Evolutionary conservation across 2,797 vertebrate genomes (phyloP).

Genomic region (Lateolabrax maculatus): DNA sequence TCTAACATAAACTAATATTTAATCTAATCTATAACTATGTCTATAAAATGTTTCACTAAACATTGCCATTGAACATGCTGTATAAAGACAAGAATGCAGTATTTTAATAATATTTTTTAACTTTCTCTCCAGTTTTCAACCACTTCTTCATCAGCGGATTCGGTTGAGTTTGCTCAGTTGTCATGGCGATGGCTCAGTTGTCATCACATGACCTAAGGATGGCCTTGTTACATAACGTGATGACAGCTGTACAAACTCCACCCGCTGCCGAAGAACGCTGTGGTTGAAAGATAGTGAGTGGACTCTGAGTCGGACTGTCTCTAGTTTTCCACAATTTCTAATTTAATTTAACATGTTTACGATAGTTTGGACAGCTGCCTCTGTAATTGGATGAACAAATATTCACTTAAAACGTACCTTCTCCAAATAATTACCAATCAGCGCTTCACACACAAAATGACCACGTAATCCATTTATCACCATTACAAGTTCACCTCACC

Average conservation of each 20-base stretch:
- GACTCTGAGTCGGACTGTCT: not conserved
- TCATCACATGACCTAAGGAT: not conserved
- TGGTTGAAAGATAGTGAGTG: not conserved
- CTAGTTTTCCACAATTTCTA: too few relatives aligned
- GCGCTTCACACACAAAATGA: not conserved
- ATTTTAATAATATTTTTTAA: too few relatives aligned
- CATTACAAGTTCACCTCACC: constrained; percentile 20
- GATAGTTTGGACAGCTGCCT: constrained; percentile 8
- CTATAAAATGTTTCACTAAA: too few relatives aligned
- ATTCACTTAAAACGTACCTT: not conserved
- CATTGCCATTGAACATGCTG: too few relatives aligned
- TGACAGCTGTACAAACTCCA: not conserved
- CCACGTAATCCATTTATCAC: constrained; percentile 41
- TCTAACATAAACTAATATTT: too few relatives aligned
- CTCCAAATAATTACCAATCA: constrained; percentile 43
- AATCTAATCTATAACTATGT: too few relatives aligned
- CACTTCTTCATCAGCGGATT: not conserved
- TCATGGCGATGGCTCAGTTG: not conserved
- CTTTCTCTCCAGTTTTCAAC: too few relatives aligned
- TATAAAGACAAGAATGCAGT: too few relatives aligned
- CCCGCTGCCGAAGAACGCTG: not conserved
- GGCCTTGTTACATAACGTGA: not conserved
- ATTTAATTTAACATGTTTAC: not conserved
- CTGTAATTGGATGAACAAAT: constrained; percentile 11
- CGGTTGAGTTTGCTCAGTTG: not conserved